Percentiles rank a stretch among this genome's conserved stretches.
Evolutionary conservation across 2,113 vertebrate genomes (phyloP).

Genomic region (Campylomormyrus tamandua): DNA sequence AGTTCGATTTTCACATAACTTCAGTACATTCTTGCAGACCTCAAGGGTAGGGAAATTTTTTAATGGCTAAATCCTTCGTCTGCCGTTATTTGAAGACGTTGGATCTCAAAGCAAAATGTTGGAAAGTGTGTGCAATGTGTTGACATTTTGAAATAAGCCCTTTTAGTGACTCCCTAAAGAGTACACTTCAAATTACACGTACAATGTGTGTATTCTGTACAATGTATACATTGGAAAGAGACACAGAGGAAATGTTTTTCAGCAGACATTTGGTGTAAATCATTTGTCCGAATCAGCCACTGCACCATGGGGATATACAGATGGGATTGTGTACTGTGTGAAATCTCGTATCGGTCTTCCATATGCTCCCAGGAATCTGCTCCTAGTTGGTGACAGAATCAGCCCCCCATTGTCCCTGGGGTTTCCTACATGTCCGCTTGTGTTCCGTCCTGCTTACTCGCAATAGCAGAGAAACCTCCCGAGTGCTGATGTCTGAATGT

Average conservation of each 20-base stretch:
- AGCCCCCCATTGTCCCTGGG: not conserved
- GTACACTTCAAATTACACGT: conserved; percentile 34
- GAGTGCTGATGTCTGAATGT: not conserved
- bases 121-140: conserved; percentile 32
- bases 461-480: not conserved
- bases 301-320: conserved; percentile 45
- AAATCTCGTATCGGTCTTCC: conserved; percentile 45
- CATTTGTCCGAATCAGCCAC: conserved; percentile 43
- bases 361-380: conserved; percentile 48
- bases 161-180: conserved; percentile 25
- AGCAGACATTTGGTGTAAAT: conserved; percentile 48
- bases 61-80: conserved; percentile 31
- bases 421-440: not conserved
- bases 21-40: conserved; percentile 31
- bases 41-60: conserved; percentile 29
- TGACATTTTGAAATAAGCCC: conserved; percentile 29
- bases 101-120: conserved; percentile 34
- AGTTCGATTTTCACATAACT: conserved; percentile 16
- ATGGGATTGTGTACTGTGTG: conserved; percentile 48
- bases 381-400: not conserved
- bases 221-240: conserved; percentile 45
- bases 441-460: not conserved
- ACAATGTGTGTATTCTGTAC: conserved; percentile 35
- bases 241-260: conserved; percentile 38
- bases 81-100: conserved; percentile 27